Conservation (phyloP, 2,797 vertebrate species). For the Erpetoichthys calabaricus region DNA sequence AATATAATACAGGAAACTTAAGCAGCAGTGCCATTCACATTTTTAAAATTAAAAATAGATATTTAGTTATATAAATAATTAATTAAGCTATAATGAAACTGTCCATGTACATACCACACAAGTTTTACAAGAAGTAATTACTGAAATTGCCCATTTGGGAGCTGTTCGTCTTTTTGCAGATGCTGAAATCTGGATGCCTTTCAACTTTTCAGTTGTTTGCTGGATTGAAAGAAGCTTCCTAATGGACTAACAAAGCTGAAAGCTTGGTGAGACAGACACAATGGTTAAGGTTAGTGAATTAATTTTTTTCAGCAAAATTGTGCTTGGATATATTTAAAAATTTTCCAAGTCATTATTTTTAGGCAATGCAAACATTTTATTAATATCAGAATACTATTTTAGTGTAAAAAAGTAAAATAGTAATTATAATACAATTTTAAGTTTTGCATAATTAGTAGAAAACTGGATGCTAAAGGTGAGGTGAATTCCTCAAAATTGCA, state of each 20-base stretch:
- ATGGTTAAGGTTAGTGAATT: too few species aligned
- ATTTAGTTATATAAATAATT: neutral
- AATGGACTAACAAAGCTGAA: too few species aligned
- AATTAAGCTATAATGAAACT: neutral
- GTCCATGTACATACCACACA: neutral
- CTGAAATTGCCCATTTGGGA: neutral
- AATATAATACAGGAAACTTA: too few species aligned
- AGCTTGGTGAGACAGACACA: too few species aligned
- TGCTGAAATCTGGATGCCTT: neutral
- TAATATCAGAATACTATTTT: neutral
- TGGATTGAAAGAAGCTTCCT: neutral
- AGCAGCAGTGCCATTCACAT: too few species aligned
- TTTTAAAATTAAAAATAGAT: too few species aligned
- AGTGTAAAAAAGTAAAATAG: too few species aligned
- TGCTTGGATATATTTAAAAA: neutral
- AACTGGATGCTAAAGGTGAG: too few species aligned
- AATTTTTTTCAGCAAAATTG: too few species aligned
- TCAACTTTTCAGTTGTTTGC: neutral
- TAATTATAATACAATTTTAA: too few species aligned
- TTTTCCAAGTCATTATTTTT: neutral
- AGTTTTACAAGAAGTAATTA: conserved; percentile 1
- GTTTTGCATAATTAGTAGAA: too few species aligned
- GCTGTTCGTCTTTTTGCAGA: neutral
- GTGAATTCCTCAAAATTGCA: too few species aligned
- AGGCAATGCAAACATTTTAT: neutral